These are phyloP conservation scores for Chrysochloris asiatica DNA, from an alignment of 2,113 vertebrate genomes.

Conservation along the genomic window DNA sequence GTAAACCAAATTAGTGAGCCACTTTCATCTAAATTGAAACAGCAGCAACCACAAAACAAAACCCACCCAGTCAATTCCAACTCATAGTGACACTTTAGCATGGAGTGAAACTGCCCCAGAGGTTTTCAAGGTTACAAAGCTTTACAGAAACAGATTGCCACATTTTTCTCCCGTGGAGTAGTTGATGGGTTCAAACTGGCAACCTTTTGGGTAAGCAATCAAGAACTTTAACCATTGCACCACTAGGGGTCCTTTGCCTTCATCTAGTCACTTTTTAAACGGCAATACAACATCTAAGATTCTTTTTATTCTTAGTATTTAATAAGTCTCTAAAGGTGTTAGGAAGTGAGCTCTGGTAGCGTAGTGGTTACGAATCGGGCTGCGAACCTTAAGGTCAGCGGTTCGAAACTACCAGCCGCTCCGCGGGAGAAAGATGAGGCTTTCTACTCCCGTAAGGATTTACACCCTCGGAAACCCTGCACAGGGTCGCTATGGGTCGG, in stretches of 20 bases:
- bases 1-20: neutral
- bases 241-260: neutral
- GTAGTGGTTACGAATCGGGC: no score
- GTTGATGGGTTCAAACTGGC: neutral
- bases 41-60: no score
- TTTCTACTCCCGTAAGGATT: no score
- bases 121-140: neutral
- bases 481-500: no score
- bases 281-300: neutral
- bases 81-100: neutral
- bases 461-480: no score
- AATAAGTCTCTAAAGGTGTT: neutral
- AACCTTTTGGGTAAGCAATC: neutral
- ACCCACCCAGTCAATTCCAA: neutral
- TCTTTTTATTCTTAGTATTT: neutral
- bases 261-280: constrained; percentile 38
- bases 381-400: no score
- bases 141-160: neutral
- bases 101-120: neutral
- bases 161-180: neutral
- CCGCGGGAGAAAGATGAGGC: no score
- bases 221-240: neutral
- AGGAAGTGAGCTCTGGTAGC: no score
- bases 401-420: no score
- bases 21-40: neutral